Conservation (phyloP, 2,888 invertebrate species). For the Eupithecia subumbrata region DNA sequence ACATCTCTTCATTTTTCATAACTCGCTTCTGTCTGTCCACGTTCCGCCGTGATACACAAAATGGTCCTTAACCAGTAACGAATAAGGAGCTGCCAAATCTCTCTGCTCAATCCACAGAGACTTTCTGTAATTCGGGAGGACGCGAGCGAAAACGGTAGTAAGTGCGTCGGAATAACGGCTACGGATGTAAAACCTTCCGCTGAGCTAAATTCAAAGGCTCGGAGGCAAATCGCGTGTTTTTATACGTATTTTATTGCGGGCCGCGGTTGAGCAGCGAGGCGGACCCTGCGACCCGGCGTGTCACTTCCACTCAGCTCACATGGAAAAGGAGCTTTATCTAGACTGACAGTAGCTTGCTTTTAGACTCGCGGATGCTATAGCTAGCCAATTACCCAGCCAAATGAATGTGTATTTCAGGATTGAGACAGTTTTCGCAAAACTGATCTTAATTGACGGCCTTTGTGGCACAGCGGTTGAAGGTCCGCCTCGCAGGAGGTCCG, state of each 20-base stretch:
- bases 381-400: background rate
- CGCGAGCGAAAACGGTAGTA: constrained; percentile 23
- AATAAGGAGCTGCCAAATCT: constrained; percentile 1
- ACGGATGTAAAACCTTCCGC: constrained; percentile 7
- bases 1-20: background rate
- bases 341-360: background rate
- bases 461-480: too few relatives aligned
- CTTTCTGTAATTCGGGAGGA: background rate
- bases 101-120: background rate
- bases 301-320: constrained; percentile 3
- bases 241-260: constrained; percentile 34
- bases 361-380: background rate
- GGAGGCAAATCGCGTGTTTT: constrained; percentile 31
- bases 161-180: constrained; percentile 22
- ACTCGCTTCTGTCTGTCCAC: background rate
- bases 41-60: background rate
- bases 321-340: constrained; percentile 1
- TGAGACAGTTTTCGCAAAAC: background rate
- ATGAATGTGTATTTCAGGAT: background rate
- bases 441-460: background rate
- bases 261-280: constrained; percentile 26
- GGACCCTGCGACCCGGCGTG: constrained; percentile 19
- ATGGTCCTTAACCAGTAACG: background rate
- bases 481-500: too few relatives aligned
- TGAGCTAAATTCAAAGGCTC: constrained; percentile 23